Evolutionary conservation across 2,113 vertebrate species (phyloP).

Genomic region (Poicephalus gulielmi): DNA sequence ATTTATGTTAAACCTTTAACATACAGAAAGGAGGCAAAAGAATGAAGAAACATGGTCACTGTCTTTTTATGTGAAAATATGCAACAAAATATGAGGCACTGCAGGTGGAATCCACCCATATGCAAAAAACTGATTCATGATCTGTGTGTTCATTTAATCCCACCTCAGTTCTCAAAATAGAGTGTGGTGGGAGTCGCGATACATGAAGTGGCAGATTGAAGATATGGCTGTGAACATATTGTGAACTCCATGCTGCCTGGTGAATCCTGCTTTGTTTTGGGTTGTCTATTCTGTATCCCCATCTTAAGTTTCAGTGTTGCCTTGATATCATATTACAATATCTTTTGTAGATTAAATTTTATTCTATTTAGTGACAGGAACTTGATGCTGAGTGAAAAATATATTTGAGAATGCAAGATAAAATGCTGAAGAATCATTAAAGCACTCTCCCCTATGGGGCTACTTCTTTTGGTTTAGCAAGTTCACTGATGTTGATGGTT

Average conservation of each 20-base stretch:
- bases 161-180: constrained; percentile 55
- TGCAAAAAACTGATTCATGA: constrained; percentile 45
- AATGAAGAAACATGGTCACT: not conserved
- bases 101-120: constrained; percentile 44
- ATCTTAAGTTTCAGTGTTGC: not conserved
- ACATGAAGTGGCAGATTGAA: constrained; percentile 60
- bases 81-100: not conserved
- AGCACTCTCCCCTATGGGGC: not conserved
- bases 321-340: not conserved
- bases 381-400: not conserved
- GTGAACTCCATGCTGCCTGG: constrained; percentile 30
- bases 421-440: not conserved
- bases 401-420: not conserved
- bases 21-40: not conserved
- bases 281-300: not conserved
- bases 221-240: constrained; percentile 49
- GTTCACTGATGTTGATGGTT: not conserved
- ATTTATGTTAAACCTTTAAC: not conserved
- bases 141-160: constrained; percentile 46
- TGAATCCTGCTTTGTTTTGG: constrained; percentile 28
- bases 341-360: not conserved
- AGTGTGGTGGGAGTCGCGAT: constrained; percentile 39
- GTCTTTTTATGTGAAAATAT: not conserved
- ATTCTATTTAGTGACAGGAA: not conserved
- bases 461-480: not conserved